Base-by-base conservation (phyloP, 2,888 invertebrate species). In the Drosophila kanekoi region DNA sequence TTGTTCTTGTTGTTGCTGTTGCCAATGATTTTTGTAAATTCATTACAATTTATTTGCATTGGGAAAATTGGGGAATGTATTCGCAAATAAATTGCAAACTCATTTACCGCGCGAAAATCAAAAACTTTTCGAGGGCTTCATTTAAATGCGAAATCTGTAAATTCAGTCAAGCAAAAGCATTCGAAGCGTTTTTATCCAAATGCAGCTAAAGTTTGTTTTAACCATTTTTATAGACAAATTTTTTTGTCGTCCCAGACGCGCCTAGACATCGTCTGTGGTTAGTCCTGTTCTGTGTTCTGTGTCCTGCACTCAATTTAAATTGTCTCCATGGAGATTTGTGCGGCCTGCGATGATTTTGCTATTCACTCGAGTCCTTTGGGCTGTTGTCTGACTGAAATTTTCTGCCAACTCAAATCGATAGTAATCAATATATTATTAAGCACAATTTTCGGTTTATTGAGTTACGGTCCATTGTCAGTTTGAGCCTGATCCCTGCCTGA, bases 251-350 rank as follows among this genome's bases (percentile, higher is more conserved):
- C 28, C 28, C 28, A 28, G 28, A 28, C 28, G 28, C 8, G 28
- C 28, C 28, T 8, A 73, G 75, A 72, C 81, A 48, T 41, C 62
- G 63, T 60, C 51, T 73, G 83, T 66, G 80, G 72, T 66, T 62
- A 57, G 43, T 54, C 32, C 62, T 56, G 68, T 44, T 28, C 28
- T 28, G 28, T 8, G 28, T 28, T 28, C 28, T 28, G n/a, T 44
- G 59, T 68, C 47, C 48, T 58, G 52, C 28, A 54, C 72, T 64
- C 86, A 79, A 79, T 85, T 79, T 72, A 79, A 88, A 77, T 80
- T 81, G 82, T 90, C 72, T 89, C 89, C 90, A 76, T 90, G 87
- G 89, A 90, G 90, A 89, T 72, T 77, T 77, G 52, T 47, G 59
- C 72, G 44, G 60, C 28, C 54, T 49, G 72, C 63, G 70, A 76